Evolutionary conservation across 2,113 vertebrate genomes (phyloP), one percentile per base, ranked within the genome.

Genomic region (Sitta europaea): DNA sequence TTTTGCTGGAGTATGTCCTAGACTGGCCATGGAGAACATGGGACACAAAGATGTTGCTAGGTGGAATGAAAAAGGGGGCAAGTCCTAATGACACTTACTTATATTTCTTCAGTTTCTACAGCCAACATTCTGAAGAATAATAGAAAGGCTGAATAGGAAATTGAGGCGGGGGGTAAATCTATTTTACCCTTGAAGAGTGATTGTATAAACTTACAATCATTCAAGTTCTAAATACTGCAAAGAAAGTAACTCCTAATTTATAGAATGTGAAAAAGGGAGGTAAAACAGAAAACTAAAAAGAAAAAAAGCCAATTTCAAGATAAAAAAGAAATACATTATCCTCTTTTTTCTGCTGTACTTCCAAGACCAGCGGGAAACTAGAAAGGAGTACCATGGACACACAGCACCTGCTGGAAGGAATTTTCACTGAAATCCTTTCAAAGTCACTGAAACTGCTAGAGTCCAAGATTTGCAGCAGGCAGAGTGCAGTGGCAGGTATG

Each of bases 1-100:
- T 20, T 74, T 89, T 75, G 33, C 40, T 72, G 13, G 11, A 10
- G 3, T 4, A 29, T 21, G 3, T 76, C 20, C 29, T n/a, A 61
- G 7, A 27, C 1, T 6, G 8, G 10, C 2, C 3, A 14, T n/a
- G 7, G 17, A 61, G 21, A 35, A 59, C 0, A 2, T 10, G 6
- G 3, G 17, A 42, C 11, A 43, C 5, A 43, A 42, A 71, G 7
- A 29, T 10, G 15, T 48, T 35, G 5, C 4, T 40, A 25, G 25
- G 11, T 2, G 3, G 86, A 72, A 68, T 27, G 12, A 47, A 68
- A 61, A 31, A 68, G 14, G 16, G 5, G 8, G 3, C 9, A 74
- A 87, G 11, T 71, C 27, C 20, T 67, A 55, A 50, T 31, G 21
- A 43, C 3, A 11, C 9, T 36, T 63, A 68, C 3, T 53, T 77